These are phyloP conservation scores for Habropoda laboriosa DNA, from an alignment of 1,140 invertebrate species.

Conservation along the genomic window DNA sequence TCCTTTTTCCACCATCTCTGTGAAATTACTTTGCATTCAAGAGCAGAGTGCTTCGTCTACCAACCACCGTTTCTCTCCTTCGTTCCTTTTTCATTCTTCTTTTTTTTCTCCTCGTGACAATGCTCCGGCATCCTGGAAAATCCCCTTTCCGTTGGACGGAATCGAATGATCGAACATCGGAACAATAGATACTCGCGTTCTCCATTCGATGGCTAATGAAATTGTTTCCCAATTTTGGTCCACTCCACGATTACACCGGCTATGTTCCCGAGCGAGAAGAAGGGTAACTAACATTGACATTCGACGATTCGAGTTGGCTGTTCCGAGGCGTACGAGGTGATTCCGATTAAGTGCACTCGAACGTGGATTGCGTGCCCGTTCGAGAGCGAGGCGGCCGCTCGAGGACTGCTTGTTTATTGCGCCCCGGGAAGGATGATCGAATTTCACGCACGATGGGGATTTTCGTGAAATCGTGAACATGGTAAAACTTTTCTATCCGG, in stretches of 20 bases:
- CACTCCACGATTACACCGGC: constrained; percentile 49
- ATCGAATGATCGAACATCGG: constrained; percentile 44
- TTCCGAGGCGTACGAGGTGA: constrained; percentile 14
- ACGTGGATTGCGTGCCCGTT: constrained; percentile 28
- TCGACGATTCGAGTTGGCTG: constrained; percentile 39
- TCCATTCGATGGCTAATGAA: constrained; percentile 59
- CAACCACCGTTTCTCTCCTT: constrained; percentile 5
- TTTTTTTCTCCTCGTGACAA: background rate
- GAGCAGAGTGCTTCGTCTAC: constrained; percentile 25
- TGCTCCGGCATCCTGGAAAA: constrained; percentile 1
- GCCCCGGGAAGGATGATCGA: background rate
- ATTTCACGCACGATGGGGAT: background rate
- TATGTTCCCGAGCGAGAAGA: constrained; percentile 19
- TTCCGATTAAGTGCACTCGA: constrained; percentile 40
- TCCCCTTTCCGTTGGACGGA: constrained; percentile 35
- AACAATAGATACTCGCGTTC: constrained; percentile 48
- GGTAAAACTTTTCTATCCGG: too few species aligned
- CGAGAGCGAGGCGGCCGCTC: background rate
- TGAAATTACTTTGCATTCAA: constrained; percentile 43
- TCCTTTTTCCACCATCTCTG: constrained; percentile 11
- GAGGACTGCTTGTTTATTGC: constrained; percentile 1
- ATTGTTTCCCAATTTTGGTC: constrained; percentile 68
- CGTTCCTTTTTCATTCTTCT: background rate
- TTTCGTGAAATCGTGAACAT: background rate
- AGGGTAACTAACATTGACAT: constrained; percentile 55